Conservation (phyloP, 2,797 vertebrate genomes). For the Pantherophis vulpinus region DNA sequence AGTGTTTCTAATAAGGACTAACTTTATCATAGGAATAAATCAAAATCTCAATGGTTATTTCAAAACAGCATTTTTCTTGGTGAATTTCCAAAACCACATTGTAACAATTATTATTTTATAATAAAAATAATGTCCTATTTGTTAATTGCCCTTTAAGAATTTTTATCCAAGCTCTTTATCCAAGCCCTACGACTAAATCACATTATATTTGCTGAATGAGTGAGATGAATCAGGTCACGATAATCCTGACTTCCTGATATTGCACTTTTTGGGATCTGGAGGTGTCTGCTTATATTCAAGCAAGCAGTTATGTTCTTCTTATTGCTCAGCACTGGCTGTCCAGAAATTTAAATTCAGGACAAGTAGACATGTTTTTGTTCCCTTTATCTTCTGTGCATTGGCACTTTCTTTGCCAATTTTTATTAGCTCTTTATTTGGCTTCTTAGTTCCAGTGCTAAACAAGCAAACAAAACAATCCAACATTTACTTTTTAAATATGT, state of each 20-base stretch:
- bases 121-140: slow-evolving; percentile 12
- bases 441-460: not conserved
- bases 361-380: not conserved
- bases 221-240: not conserved
- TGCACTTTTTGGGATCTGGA: not conserved
- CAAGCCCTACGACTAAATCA: not conserved
- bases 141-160: slow-evolving; percentile 34
- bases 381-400: not conserved
- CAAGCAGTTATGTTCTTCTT: not conserved
- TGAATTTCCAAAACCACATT: not conserved
- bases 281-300: not conserved
- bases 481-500: not conserved
- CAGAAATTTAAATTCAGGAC: not conserved
- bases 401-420: not conserved
- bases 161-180: slow-evolving; percentile 20
- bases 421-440: not conserved
- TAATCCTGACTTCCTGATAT: not conserved
- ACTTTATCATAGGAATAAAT: not conserved
- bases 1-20: not conserved
- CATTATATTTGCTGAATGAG: not conserved
- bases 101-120: not conserved
- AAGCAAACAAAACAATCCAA: not conserved
- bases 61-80: not conserved
- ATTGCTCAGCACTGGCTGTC: not conserved
- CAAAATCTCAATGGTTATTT: not conserved